Evolutionary conservation across 92 coral and sea anemone genomes (phyloP).

Genomic region (Galaxea fascicularis): DNA sequence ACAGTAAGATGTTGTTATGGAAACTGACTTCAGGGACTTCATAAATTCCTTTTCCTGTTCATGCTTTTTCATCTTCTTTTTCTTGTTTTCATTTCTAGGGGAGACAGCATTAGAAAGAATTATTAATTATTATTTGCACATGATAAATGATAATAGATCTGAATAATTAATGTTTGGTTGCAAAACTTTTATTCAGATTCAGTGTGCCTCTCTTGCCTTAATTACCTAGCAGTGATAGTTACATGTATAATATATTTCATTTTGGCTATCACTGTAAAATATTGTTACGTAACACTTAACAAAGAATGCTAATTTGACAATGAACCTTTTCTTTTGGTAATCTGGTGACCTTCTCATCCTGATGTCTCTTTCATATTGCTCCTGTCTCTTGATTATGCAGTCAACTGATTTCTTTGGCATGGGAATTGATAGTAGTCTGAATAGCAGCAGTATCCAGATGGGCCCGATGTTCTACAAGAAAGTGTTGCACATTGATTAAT

Average conservation of each 20-base stretch:
- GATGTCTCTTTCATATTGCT: slow-evolving; percentile 43
- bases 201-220: slow-evolving; percentile 7
- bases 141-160: slow-evolving; percentile 20
- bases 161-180: slow-evolving; percentile 5
- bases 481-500: too few relatives aligned
- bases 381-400: slow-evolving; percentile 43
- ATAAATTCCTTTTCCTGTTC: slow-evolving; percentile 35
- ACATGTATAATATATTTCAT: slow-evolving; percentile 6
- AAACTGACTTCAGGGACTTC: slow-evolving; percentile 41
- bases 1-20: slow-evolving; percentile 21
- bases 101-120: neutral
- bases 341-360: slow-evolving; percentile 34
- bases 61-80: slow-evolving; percentile 24
- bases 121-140: neutral
- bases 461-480: too few relatives aligned
- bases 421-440: slow-evolving; percentile 24
- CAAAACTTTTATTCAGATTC: neutral
- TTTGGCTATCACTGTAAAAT: slow-evolving; percentile 23
- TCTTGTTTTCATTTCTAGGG: slow-evolving; percentile 17
- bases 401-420: slow-evolving; percentile 42
- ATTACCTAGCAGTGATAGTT: slow-evolving; percentile 6
- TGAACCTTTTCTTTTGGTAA: slow-evolving; percentile 56
- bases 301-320: slow-evolving; percentile 6
- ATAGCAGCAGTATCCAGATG: too few relatives aligned
- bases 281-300: slow-evolving; percentile 11